phyloP scores from a whole-genome alignment of 2,797 vertebrate species.

The Pelodytes ibericus region DNA sequence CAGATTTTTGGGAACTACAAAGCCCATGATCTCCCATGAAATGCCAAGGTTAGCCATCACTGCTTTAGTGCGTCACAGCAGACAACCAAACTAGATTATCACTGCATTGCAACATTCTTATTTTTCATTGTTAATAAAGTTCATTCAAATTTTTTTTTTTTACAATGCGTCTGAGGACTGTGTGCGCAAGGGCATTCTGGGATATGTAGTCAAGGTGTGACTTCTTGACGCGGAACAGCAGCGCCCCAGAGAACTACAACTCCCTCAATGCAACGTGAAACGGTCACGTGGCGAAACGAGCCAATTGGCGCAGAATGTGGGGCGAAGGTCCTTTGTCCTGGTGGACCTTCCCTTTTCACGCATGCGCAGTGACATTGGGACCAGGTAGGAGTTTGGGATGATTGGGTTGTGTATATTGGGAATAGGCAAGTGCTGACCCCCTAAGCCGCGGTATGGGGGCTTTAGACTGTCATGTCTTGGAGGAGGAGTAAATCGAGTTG shows the following conservation, averaged over 20 bases:
- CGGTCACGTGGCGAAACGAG: not conserved
- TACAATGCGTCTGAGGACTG: not conserved
- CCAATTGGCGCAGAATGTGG: not conserved
- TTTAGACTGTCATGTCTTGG: not conserved
- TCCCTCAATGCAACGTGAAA: not conserved
- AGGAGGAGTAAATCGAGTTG: too few species aligned
- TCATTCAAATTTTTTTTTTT: too few species aligned
- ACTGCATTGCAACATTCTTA: too few species aligned
- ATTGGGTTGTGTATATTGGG: not conserved
- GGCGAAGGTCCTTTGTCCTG: not conserved
- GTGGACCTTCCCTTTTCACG: not conserved
- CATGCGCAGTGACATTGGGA: not conserved
- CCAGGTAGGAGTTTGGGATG: not conserved
- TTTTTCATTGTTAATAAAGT: too few species aligned
- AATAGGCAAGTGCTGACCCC: not conserved
- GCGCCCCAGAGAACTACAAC: not conserved
- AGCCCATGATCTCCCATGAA: too few species aligned
- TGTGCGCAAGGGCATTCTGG: not conserved
- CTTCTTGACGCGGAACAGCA: too few species aligned
- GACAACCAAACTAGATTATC: too few species aligned
- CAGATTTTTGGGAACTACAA: too few species aligned
- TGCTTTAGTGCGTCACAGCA: too few species aligned
- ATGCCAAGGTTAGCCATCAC: too few species aligned
- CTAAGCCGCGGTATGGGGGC: too few species aligned
- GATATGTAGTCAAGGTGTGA: not conserved